These are phyloP conservation scores for Metaphire vulgaris DNA, from an alignment of 1,140 invertebrate species.

Conservation along the genomic window DNA sequence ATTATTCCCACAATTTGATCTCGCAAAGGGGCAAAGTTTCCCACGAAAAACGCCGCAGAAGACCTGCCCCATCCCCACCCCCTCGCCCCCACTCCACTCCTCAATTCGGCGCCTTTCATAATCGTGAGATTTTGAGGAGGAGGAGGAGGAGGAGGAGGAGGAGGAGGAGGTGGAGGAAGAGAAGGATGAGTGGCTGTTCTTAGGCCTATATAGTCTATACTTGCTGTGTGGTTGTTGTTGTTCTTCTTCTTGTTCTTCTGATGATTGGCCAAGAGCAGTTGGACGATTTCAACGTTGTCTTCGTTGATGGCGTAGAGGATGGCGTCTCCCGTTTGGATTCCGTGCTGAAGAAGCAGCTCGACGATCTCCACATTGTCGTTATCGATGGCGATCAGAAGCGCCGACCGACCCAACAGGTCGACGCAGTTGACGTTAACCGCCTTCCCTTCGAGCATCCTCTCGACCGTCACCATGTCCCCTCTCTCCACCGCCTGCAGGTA, in stretches of 20 bases:
- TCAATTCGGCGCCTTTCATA: too few species aligned
- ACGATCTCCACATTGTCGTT: slow-evolving; percentile 94
- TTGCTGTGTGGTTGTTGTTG: too few species aligned
- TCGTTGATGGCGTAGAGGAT: slow-evolving; percentile 85
- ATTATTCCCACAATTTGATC: too few species aligned
- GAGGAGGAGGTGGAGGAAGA: too few species aligned
- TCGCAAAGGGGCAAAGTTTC: too few species aligned
- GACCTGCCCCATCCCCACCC: too few species aligned
- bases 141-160: too few species aligned
- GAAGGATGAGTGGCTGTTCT: too few species aligned
- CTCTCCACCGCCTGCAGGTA: slow-evolving; percentile 52
- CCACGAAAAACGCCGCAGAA: too few species aligned
- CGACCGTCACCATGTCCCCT: slow-evolving; percentile 45
- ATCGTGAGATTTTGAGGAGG: too few species aligned
- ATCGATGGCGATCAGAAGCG: slow-evolving; percentile 68
- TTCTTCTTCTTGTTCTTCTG: slow-evolving; percentile 53
- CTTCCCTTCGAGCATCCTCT: slow-evolving; percentile 35
- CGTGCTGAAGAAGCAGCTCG: slow-evolving; percentile 74
- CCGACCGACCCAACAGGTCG: slow-evolving; percentile 73
- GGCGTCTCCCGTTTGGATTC: slow-evolving; percentile 68
- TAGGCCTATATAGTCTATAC: too few species aligned
- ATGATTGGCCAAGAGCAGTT: slow-evolving; percentile 79
- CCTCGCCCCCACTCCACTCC: too few species aligned
- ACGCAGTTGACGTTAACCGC: slow-evolving; percentile 65
- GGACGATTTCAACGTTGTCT: slow-evolving; percentile 89